Percentiles rank a stretch among this genome's conserved stretches.
Conservation (phyloP, 2,797 vertebrate species). For the Dicrostonyx torquatus region DNA sequence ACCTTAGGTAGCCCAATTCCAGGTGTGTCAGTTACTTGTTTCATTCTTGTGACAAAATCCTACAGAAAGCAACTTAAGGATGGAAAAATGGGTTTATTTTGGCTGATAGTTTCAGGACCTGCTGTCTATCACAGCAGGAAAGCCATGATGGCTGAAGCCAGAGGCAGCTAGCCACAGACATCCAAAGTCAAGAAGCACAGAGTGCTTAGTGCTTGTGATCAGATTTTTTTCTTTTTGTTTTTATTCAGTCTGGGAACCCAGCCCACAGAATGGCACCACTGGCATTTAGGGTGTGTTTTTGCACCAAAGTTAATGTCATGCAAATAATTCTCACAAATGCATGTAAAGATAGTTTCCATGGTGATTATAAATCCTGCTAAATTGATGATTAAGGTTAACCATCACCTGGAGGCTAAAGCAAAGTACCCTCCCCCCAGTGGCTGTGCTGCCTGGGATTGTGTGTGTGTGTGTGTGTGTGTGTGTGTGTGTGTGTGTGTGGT, state of each 20-base stretch:
- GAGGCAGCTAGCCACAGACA: not conserved
- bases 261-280: not conserved
- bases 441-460: not conserved
- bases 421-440: not conserved
- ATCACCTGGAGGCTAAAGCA: not conserved
- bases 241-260: not conserved
- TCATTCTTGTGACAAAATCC: not conserved
- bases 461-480: too few relatives aligned
- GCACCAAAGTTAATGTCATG: not conserved
- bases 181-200: not conserved
- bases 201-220: not conserved
- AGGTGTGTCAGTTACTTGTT: not conserved
- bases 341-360: not conserved
- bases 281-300: not conserved
- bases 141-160: not conserved
- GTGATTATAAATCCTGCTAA: not conserved
- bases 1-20: not conserved
- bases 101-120: not conserved
- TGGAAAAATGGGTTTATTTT: not conserved
- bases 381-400: not conserved
- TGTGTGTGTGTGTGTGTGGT: too few relatives aligned
- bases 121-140: not conserved
- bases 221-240: not conserved
- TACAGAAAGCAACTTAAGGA: not conserved
- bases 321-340: not conserved